Evolutionary conservation across 2,888 invertebrate species (phyloP).

Genomic region (Plagodis dolabraria): DNA sequence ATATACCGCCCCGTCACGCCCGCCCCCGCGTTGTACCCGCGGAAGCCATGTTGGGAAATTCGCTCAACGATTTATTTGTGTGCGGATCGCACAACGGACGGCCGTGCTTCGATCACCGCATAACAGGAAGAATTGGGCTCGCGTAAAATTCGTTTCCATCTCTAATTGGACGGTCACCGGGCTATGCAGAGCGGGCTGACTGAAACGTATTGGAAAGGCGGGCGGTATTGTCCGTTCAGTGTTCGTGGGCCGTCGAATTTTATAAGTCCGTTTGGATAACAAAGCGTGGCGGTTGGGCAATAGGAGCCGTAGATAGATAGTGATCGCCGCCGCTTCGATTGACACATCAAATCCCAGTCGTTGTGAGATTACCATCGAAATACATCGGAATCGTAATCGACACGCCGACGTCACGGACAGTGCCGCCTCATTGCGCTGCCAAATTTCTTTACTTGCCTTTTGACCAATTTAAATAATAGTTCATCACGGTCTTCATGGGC

Average conservation of each 20-base stretch:
- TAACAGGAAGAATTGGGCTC: conserved; percentile 53
- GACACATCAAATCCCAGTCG: conserved; percentile 79
- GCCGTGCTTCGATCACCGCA: conserved; percentile 56
- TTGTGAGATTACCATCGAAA: conserved; percentile 74
- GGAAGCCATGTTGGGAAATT: conserved; percentile 80
- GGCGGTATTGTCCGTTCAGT: conserved; percentile 57
- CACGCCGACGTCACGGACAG: conserved; percentile 72
- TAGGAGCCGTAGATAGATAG: conserved; percentile 76
- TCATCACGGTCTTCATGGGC: not conserved
- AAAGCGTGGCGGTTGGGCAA: conserved; percentile 79
- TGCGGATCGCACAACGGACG: conserved; percentile 58
- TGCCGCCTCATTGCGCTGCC: conserved; percentile 60
- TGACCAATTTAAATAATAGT: conserved; percentile 22
- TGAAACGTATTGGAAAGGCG: conserved; percentile 44
- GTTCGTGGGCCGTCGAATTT: conserved; percentile 68
- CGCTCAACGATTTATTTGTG: conserved; percentile 77
- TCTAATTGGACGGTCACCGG: conserved; percentile 45
- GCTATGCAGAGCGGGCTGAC: conserved; percentile 34
- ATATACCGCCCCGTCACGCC: conserved; percentile 46
- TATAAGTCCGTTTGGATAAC: conserved; percentile 78
- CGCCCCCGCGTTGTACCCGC: conserved; percentile 56
- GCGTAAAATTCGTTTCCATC: conserved; percentile 55
- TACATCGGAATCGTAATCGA: conserved; percentile 75
- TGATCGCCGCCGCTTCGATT: conserved; percentile 72
- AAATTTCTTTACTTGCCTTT: conserved; percentile 54